Evolutionary conservation across 2,888 invertebrate species (phyloP).

Genomic region (Hymenopus coronatus): DNA sequence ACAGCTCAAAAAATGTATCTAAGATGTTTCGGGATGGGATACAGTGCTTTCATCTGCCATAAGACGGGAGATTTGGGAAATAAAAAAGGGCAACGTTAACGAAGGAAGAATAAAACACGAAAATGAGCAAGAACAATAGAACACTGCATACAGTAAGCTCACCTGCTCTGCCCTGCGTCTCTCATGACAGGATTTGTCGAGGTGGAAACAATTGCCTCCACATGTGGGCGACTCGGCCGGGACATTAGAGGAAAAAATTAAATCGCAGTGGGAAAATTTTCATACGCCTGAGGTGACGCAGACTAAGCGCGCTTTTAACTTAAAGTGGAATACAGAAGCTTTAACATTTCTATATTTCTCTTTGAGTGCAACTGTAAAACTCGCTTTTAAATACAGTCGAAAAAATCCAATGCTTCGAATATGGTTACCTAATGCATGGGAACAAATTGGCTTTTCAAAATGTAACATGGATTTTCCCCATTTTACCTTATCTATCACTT

Average conservation of each 20-base stretch:
- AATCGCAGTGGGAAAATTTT: not conserved
- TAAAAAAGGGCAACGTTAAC: too few species aligned
- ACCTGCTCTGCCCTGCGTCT: not conserved
- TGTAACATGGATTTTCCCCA: too few species aligned
- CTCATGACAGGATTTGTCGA: not conserved
- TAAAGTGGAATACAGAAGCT: not conserved
- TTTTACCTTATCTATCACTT: too few species aligned
- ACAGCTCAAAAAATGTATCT: too few species aligned
- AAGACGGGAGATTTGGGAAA: too few species aligned
- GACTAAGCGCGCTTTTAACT: not conserved
- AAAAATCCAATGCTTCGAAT: too few species aligned
- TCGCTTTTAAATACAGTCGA: too few species aligned
- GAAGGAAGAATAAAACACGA: not conserved
- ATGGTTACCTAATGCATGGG: too few species aligned
- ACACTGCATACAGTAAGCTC: not conserved
- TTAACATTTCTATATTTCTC: not conserved
- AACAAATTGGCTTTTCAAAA: too few species aligned
- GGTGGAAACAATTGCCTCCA: not conserved
- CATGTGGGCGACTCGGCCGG: not conserved
- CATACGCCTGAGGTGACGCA: not conserved
- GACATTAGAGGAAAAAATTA: not conserved
- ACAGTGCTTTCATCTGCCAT: too few species aligned
- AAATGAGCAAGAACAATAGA: not conserved
- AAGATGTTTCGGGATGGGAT: too few species aligned
- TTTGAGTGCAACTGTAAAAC: not conserved